Evolutionary conservation across 2,888 invertebrate genomes (phyloP), one percentile per base, ranked within the genome.

Genomic region (Pediacus dermestoides): DNA sequence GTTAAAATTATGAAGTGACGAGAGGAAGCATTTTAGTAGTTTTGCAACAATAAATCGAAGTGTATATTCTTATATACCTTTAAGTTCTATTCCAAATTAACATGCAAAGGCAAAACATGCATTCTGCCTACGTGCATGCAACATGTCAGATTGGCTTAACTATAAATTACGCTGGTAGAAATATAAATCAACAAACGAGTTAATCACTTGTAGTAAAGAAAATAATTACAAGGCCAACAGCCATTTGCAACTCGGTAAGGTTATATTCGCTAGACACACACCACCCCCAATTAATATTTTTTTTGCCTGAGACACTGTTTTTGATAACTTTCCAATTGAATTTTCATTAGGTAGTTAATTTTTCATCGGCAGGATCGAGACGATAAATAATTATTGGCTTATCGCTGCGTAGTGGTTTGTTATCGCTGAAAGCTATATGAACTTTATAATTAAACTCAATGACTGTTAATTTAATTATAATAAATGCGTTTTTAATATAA

Each of bases 111-210:
- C 63, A 57, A 60, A 62, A 61, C 67, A 62, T 64, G 65, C 66
- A 61, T 60, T 66, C 66, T 63, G 61, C 66, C 68, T 67, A 67
- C 67, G 64, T 67, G 63, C 67, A 67, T 66, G 66, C 67, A 67
- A 67, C 67, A 63, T 60, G 67, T 67, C 67, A 67, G 64, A 63
- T 61, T 55, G 63, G 50, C 50, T 46, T 50, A 55, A 58, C 60
- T 55, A 65, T 69, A 69, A 68, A 68, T 66, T 58, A 61, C 54
- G 44, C 50, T 57, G 63, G 58, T 60, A 60, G 62, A 64, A 64
- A 65, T 65, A 67, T 69, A 69, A 69, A 69, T 69, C 69, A 68
- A 68, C 66, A 61, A 67, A 68, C 68, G 67, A 69, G 69, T 69
- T 69, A 69, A 69, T 69, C 69, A 69, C 67, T 68, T 60, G 64